Conservation (phyloP, 2,113 vertebrate species). For the Grallaria varia region DNA sequence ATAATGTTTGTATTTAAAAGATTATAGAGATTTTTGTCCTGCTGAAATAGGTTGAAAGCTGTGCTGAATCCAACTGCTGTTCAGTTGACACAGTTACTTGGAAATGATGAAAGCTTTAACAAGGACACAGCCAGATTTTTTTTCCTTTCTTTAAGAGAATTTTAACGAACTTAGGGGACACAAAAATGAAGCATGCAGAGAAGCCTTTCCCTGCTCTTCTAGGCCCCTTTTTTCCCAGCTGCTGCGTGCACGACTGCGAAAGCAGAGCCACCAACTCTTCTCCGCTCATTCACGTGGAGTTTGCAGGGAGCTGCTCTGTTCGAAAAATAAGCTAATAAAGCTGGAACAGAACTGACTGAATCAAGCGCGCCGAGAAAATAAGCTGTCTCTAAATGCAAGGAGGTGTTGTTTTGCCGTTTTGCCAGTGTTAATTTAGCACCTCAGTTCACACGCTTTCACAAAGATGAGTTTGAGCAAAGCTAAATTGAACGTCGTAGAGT, state of each 20-base stretch:
- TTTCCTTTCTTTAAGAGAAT: neutral
- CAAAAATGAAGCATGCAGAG: neutral
- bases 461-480: neutral
- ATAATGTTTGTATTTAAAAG: neutral
- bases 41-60: neutral
- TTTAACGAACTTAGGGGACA: neutral
- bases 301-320: neutral
- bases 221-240: neutral
- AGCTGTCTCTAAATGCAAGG: neutral
- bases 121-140: neutral
- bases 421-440: neutral
- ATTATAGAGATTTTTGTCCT: neutral
- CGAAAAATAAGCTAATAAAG: neutral
- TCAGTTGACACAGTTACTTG: neutral
- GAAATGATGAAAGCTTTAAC: neutral
- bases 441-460: accelerated
- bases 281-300: neutral
- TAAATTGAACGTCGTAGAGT: neutral
- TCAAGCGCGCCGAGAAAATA: neutral
- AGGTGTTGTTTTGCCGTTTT: neutral
- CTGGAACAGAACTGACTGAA: neutral
- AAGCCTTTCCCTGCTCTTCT: neutral
- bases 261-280: neutral
- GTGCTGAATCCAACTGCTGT: neutral
- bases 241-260: accelerated